Percentiles rank a stretch among this genome's conserved stretches.
Conservation (phyloP, 2,113 vertebrate species). For the Hemiscyllium ocellatum region DNA sequence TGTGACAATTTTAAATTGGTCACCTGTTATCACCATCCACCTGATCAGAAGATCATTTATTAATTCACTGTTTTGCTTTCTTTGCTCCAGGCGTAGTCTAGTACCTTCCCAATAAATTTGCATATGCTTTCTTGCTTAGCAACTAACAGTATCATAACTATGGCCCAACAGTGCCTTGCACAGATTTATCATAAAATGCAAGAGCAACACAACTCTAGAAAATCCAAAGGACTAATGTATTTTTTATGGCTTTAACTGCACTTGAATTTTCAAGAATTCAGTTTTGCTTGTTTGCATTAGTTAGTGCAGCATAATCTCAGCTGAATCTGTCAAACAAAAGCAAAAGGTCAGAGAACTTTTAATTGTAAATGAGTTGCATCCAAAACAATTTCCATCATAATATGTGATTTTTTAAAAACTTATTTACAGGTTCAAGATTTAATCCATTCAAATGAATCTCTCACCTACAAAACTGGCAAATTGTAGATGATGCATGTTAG, state of each 20-base stretch:
- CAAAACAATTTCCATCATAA: background rate
- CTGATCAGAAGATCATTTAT: background rate
- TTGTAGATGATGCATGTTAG: too few species aligned
- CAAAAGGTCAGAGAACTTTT: background rate
- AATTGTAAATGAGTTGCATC: background rate
- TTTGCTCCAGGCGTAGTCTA: background rate
- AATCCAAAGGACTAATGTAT: background rate
- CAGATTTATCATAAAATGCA: background rate
- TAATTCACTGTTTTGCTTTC: background rate
- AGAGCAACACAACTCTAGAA: too few species aligned
- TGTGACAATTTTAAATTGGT: conserved; percentile 7
- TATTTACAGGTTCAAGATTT: background rate
- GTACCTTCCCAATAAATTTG: background rate
- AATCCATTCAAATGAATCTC: background rate
- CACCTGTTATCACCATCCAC: background rate
- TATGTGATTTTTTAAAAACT: background rate
- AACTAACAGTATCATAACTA: background rate
- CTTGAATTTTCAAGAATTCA: background rate
- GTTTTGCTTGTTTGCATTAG: too few species aligned
- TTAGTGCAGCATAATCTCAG: background rate
- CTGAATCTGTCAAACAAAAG: background rate
- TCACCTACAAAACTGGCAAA: background rate
- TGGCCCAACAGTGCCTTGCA: background rate
- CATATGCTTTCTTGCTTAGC: background rate
- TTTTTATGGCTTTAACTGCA: background rate